These are phyloP conservation scores for Sinocyclocheilus anshuiensis DNA, from an alignment of 2,113 vertebrate species.

Conservation along the genomic window DNA sequence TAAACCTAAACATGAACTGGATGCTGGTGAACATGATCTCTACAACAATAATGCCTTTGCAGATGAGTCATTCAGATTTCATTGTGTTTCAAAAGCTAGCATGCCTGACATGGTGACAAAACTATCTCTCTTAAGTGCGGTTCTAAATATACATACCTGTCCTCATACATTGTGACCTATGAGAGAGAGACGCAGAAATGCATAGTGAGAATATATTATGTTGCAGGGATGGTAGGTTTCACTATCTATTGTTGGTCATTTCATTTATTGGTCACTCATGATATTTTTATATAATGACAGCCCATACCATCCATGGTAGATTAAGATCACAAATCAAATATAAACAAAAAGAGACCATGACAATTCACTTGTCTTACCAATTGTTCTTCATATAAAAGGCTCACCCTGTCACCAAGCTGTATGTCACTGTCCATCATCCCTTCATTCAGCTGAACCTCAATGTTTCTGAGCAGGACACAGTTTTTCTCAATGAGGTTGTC, in stretches of 20 bases:
- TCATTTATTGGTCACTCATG: background rate
- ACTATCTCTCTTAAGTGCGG: background rate
- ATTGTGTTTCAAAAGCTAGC: background rate
- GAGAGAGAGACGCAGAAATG: background rate
- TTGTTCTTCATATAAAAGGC: background rate
- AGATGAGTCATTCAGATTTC: background rate
- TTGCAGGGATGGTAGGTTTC: background rate
- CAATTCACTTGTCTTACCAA: background rate
- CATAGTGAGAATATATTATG: background rate
- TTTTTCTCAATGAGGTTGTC: constrained; percentile 69
- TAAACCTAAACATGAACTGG: background rate
- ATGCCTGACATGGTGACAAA: constrained; percentile 13
- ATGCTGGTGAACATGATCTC: background rate
- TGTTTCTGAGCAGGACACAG: constrained; percentile 67
- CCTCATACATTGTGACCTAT: constrained; percentile 59
- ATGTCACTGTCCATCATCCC: constrained; percentile 52
- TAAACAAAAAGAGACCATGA: background rate
- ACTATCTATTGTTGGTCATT: background rate
- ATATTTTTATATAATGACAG: background rate
- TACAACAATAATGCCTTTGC: background rate
- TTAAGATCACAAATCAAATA: background rate
- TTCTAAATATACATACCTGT: constrained; percentile 56
- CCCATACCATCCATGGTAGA: background rate
- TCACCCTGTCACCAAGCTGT: constrained; percentile 39
- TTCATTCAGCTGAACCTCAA: constrained; percentile 69